Conservation (phyloP, 1,140 invertebrate genomes). For the Megalonaias nervosa region DNA sequence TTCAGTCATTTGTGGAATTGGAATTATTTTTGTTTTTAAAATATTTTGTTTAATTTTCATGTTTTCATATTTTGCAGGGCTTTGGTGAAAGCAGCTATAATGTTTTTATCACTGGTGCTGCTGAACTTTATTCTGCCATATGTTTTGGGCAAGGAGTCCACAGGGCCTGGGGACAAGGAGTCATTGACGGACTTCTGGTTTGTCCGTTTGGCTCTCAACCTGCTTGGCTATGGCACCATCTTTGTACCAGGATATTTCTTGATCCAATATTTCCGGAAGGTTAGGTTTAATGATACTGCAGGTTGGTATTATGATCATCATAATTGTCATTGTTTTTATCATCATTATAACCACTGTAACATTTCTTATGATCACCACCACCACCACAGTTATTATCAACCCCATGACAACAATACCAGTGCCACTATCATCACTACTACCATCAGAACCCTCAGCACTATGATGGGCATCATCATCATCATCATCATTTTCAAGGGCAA, state of each 20-base stretch:
- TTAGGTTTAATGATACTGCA: conserved; percentile 85
- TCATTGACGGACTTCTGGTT: conserved; percentile 79
- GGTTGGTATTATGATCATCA: conserved; percentile 74
- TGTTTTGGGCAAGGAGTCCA: conserved; percentile 42
- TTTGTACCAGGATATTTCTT: conserved; percentile 89
- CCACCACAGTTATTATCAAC: no score
- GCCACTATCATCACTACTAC: no score
- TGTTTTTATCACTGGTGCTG: conserved; percentile 30
- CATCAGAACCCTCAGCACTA: no score
- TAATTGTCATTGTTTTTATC: no score
- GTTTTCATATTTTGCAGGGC: conserved; percentile 35
- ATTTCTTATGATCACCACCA: no score
- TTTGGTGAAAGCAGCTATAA: conserved; percentile 30
- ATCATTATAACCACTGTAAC: no score
- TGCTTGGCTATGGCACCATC: conserved; percentile 91
- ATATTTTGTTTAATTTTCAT: neutral
- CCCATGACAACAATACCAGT: no score
- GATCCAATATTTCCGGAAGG: conserved; percentile 86
- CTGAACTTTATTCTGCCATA: conserved; percentile 44
- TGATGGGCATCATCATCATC: no score
- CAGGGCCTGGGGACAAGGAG: conserved; percentile 9
- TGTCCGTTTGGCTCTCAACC: conserved; percentile 80
- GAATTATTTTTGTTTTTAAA: no score
- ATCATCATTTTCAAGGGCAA: no score
- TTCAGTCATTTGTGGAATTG: no score